phyloP scores from a whole-genome alignment of 2,888 invertebrate species.

The Ophion obscuratus region DNA sequence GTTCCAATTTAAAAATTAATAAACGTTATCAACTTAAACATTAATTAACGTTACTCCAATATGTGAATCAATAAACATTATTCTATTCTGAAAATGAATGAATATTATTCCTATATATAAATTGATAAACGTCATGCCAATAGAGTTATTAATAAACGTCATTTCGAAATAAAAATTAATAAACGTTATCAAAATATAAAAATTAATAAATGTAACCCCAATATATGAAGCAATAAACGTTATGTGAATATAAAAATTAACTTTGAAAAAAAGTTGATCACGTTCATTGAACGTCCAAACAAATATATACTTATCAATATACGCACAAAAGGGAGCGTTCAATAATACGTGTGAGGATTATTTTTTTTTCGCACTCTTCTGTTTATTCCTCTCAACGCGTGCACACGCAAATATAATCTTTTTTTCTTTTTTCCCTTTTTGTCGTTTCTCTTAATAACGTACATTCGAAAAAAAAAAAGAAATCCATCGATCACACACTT shows the following conservation, averaged over 20 bases:
- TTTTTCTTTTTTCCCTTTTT: constrained; percentile 28
- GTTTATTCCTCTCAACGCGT: constrained; percentile 62
- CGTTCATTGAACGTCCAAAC: background rate
- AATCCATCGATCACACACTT: constrained; percentile 52
- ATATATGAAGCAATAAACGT: background rate
- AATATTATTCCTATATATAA: background rate
- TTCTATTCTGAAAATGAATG: background rate
- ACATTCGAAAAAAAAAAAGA: constrained; percentile 54
- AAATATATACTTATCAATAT: constrained; percentile 11
- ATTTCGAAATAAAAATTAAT: too few species aligned
- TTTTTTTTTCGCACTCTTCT: constrained; percentile 29
- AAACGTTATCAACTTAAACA: too few species aligned
- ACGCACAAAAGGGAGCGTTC: constrained; percentile 62
- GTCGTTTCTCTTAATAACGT: constrained; percentile 45
- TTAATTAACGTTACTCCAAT: too few species aligned
- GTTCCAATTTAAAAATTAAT: constrained; percentile 49
- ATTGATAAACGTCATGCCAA: background rate
- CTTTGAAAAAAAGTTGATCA: background rate
- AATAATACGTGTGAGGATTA: constrained; percentile 65
- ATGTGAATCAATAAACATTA: too few species aligned
- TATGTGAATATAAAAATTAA: background rate
- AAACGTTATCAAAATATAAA: too few species aligned
- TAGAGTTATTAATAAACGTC: too few species aligned
- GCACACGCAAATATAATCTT: constrained; percentile 60
- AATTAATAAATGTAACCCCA: background rate